Conservation (phyloP, 2,797 vertebrate species). For the Notamacropus eugenii region DNA sequence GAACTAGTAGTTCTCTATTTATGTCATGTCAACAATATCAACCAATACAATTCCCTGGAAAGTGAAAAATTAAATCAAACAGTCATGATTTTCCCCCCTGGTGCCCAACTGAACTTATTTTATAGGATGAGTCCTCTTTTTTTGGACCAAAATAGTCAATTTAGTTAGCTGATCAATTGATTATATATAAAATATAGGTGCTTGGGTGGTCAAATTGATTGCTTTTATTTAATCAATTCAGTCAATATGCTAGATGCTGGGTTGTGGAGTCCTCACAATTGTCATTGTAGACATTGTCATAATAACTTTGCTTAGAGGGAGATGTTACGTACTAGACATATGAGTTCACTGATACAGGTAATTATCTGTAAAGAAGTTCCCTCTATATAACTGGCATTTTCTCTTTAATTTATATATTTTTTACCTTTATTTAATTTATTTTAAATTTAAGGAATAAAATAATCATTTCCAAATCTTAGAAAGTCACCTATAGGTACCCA, state of each 20-base stretch:
- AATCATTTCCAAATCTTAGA: background rate
- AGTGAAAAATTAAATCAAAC: background rate
- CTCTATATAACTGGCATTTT: background rate
- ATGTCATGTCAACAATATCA: background rate
- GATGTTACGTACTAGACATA: background rate
- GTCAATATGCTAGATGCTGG: background rate
- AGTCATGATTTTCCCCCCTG: background rate
- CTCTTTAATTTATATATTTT: background rate
- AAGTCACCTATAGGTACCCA: background rate
- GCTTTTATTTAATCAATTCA: background rate
- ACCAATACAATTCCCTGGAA: background rate
- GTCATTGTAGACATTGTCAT: background rate
- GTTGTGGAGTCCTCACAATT: background rate
- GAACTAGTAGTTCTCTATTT: background rate
- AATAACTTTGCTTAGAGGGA: background rate
- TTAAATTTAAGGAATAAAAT: background rate
- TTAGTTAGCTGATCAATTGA: background rate
- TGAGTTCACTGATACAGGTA: background rate
- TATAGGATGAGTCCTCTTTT: background rate
- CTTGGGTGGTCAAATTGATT: background rate
- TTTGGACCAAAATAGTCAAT: constrained; percentile 40
- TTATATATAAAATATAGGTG: constrained; percentile 20
- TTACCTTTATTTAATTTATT: background rate
- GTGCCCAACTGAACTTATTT: background rate
- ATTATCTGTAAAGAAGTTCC: background rate